Percentiles rank a stretch among this genome's conserved stretches.
Evolutionary conservation across 37 sponge, comb jelly and placozoan species (phyloP).

Genomic region (Oscarella lobularis): DNA sequence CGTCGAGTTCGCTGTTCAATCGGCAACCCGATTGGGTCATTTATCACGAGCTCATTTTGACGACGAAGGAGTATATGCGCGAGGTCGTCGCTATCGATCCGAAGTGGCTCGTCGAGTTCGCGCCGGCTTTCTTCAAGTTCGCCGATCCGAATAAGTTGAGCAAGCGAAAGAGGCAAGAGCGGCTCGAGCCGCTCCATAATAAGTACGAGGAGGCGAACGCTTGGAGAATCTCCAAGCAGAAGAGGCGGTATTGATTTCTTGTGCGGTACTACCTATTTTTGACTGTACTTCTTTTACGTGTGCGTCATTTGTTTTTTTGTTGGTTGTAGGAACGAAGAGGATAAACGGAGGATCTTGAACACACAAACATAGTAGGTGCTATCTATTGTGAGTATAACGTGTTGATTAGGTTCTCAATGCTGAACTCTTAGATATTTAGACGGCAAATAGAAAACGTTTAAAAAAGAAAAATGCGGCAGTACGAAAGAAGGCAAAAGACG

Average conservation of each 20-base stretch:
- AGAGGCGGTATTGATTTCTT: not conserved
- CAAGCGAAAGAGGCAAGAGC: slow-evolving; percentile 81
- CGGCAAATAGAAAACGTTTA: no score
- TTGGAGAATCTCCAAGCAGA: slow-evolving; percentile 76
- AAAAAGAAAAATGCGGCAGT: no score
- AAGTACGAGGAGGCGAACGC: slow-evolving; percentile 94
- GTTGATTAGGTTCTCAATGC: no score
- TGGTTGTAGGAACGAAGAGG: no score
- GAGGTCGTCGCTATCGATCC: slow-evolving; percentile 88
- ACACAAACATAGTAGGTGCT: no score
- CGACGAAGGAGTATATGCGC: slow-evolving; percentile 98
- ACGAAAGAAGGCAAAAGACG: no score
- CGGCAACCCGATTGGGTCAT: slow-evolving; percentile 97
- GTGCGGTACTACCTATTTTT: no score
- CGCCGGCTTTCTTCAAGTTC: slow-evolving; percentile 90
- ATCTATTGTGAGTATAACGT: no score
- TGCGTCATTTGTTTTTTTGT: no score
- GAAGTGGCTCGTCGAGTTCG: slow-evolving; percentile 97
- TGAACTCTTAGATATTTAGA: no score
- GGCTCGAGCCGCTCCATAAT: slow-evolving; percentile 90
- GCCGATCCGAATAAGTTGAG: slow-evolving; percentile 92
- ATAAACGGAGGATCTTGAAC: no score
- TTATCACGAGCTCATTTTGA: slow-evolving; percentile 93
- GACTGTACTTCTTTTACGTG: no score
- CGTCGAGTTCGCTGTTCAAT: slow-evolving; percentile 88